phyloP scores from a whole-genome alignment of 2,797 vertebrate genomes.

The Alca torda region DNA sequence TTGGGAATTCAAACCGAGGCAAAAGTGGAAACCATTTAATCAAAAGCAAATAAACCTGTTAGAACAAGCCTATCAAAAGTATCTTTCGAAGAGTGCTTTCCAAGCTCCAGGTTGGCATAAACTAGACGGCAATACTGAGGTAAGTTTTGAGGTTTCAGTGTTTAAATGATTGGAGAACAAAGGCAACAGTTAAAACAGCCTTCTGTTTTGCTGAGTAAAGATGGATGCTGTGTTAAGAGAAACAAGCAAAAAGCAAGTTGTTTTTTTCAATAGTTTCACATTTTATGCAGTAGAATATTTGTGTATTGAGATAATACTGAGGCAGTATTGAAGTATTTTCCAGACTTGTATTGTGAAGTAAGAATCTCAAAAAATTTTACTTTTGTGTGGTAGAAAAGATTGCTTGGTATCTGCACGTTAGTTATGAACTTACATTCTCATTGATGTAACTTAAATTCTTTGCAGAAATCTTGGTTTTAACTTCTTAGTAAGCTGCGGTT shows the following conservation, averaged over 20 bases:
- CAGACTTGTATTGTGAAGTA: not conserved
- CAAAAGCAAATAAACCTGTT: conserved; percentile 90
- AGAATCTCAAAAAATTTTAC: not conserved
- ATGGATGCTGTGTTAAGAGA: not conserved
- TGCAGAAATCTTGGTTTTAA: not conserved
- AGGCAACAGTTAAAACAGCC: not conserved
- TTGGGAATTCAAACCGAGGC: conserved; percentile 93
- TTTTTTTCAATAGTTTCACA: not conserved
- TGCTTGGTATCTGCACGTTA: not conserved
- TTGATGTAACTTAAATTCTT: not conserved
- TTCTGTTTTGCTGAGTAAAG: not conserved
- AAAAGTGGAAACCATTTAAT: conserved; percentile 93
- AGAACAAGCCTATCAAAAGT: conserved; percentile 87
- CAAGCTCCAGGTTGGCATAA: conserved; percentile 79
- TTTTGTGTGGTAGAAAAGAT: not conserved
- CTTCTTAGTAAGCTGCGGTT: not conserved
- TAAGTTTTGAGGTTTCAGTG: conserved; percentile 42
- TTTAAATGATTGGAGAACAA: not conserved
- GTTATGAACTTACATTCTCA: not conserved
- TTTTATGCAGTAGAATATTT: not conserved
- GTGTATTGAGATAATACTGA: not conserved
- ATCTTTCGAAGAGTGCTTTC: conserved; percentile 58
- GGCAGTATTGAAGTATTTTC: not conserved
- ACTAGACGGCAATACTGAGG: conserved; percentile 88
- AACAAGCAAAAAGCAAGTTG: not conserved